Base-by-base conservation (phyloP, 2,113 vertebrate species). In the Odocoileus virginianus region DNA sequence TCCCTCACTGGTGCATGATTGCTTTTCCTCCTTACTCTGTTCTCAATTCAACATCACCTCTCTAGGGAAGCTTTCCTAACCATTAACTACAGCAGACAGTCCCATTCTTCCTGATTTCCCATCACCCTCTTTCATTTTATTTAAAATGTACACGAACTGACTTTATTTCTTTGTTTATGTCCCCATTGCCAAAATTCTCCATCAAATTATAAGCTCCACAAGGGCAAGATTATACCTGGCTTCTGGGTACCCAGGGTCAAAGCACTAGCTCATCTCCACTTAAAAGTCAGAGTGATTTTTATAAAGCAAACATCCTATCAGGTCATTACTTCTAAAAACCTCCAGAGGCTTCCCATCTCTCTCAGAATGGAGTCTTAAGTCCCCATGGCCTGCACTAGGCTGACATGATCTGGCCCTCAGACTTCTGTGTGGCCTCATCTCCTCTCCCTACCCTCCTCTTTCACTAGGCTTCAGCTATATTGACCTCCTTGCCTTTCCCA, bases 41-140 rank as follows among this genome's bases (percentile, higher is more conserved):
- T 83, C 50, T 84, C 82, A 79, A 17, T 74, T 85, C 79, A 92
- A 6, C 6, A 13, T 19, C 43, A 60, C 21, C 21, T 64, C 61
- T 60, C 61, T 50, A 87, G 74, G 43, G 28, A 94, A 50, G 78
- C 45, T 94, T 78, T 93, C 55, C 47, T 71, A 61, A 50, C 33
- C 43, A 81, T 19, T 43, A n/a, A 47, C 67, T 17, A 57, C 16
- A 36, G 58, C 14, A 78, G 25, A 11, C 13, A 17, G 71, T 17
- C 33, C 57, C 21, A 45, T 54, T 43, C 52, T 2, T 58, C 79
- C 43, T 74, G 86, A 47, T 91, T 95, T 91, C 61, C 52, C 21
- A 89, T 5, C n/a, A 40, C 36, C 5, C 14, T 45, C 45, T 88
- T 91, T 89, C 52, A 86, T 64, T 97, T 91, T 81, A 86, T 40